phyloP scores from a whole-genome alignment of 2,113 vertebrate genomes.

The Pachypanchax playfairii region DNA sequence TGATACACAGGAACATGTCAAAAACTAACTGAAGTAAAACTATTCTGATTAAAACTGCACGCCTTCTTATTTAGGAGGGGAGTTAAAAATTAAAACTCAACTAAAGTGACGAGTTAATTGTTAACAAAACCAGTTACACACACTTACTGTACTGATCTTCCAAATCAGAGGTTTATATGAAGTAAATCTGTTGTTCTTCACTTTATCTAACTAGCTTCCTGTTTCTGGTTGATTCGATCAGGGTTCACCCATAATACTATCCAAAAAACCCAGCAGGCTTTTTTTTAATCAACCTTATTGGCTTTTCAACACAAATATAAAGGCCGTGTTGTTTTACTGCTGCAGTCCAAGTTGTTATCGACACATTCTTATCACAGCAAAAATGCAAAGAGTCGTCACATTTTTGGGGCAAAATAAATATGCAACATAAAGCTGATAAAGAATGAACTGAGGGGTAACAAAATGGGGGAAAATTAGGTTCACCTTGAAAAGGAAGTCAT shows the following conservation, averaged over 20 bases:
- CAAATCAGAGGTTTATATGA: conserved; percentile 1
- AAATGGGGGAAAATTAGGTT: background rate
- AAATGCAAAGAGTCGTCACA: conserved; percentile 18
- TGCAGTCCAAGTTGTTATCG: no score
- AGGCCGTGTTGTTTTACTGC: background rate
- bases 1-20: background rate
- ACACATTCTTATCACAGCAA: conserved; percentile 2
- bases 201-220: background rate
- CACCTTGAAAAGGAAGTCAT: conserved; percentile 21
- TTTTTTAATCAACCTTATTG: background rate
- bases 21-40: background rate
- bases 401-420: conserved; percentile 36
- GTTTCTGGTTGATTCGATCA: background rate
- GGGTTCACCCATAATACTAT: conserved; percentile 3
- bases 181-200: background rate
- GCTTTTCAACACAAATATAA: conserved; percentile 3
- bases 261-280: conserved; percentile 6
- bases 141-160: background rate
- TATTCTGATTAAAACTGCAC: background rate
- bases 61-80: no score
- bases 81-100: background rate
- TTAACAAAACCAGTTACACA: conserved; percentile 1
- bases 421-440: conserved; percentile 15
- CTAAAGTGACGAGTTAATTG: background rate
- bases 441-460: background rate